phyloP scores from a whole-genome alignment of 2,113 vertebrate genomes.

The Lycaon pictus region DNA sequence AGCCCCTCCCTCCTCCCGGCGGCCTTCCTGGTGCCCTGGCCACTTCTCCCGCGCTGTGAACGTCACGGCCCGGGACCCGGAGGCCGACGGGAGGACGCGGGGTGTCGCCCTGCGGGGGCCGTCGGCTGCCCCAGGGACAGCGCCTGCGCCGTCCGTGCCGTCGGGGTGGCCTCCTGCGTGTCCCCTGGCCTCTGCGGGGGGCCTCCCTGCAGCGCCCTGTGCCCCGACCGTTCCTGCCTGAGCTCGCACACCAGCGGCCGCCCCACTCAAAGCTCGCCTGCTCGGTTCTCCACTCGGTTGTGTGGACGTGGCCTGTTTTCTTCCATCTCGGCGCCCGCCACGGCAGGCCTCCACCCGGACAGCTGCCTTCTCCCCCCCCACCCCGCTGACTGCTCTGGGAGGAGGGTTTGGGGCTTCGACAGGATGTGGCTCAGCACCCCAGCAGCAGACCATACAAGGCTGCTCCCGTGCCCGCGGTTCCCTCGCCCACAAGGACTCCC shows the following conservation, averaged over 20 bases:
- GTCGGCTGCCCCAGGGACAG: neutral
- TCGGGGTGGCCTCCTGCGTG: neutral
- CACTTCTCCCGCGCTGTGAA: conserved; percentile 64
- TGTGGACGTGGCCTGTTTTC: neutral
- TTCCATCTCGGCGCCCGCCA: neutral
- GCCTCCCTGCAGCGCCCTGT: neutral
- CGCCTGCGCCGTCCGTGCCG: no score
- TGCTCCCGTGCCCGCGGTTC: conserved; percentile 10
- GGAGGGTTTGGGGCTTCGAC: neutral
- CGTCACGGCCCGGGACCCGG: conserved; percentile 50
- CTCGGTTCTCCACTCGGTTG: neutral
- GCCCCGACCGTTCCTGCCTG: neutral
- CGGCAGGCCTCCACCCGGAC: neutral
- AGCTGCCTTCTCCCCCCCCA: neutral
- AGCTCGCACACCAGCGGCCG: neutral
- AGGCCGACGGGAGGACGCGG: conserved; percentile 53
- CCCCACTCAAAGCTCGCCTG: neutral
- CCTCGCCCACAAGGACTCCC: conserved; percentile 4
- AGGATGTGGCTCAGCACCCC: neutral
- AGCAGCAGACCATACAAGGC: neutral
- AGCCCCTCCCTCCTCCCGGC: conserved; percentile 72
- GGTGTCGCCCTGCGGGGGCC: neutral
- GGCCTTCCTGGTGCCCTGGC: conserved; percentile 77
- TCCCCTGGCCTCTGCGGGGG: neutral
- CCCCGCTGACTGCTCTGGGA: neutral